Conservation (phyloP, 2,113 vertebrate species). For the Lampris incognitus region DNA sequence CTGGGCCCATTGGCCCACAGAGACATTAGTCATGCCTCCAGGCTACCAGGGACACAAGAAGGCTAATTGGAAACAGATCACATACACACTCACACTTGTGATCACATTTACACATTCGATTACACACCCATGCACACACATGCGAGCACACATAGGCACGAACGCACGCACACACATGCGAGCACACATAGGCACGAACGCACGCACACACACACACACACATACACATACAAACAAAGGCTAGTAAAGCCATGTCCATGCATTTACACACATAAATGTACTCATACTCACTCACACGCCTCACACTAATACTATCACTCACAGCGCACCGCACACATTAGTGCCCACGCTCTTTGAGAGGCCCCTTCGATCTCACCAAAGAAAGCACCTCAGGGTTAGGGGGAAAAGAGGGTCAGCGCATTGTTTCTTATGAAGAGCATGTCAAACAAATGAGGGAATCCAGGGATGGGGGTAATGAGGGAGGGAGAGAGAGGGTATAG, state of each 20-base stretch:
- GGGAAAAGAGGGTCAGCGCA: slow-evolving; percentile 70
- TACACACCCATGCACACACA: slow-evolving; percentile 27
- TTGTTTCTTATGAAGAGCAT: slow-evolving; percentile 76
- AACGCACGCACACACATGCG: background rate
- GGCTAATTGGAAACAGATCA: slow-evolving; percentile 75
- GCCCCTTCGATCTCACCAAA: slow-evolving; percentile 57
- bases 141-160: slow-evolving; percentile 9
- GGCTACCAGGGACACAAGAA: slow-evolving; percentile 67
- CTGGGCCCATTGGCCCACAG: slow-evolving; percentile 47
- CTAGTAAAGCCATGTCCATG: background rate
- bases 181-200: background rate
- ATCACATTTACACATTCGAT: slow-evolving; percentile 61
- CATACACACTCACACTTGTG: slow-evolving; percentile 67
- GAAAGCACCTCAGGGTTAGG: slow-evolving; percentile 74
- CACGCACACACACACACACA: slow-evolving; percentile 36
- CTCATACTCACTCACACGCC: slow-evolving; percentile 67
- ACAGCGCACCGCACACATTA: slow-evolving; percentile 69
- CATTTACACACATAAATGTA: background rate
- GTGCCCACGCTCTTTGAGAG: slow-evolving; percentile 65
- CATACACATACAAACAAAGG: slow-evolving; percentile 34
- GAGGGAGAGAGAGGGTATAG: slow-evolving; percentile 42
- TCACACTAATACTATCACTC: slow-evolving; percentile 60
- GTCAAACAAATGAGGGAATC: slow-evolving; percentile 70
- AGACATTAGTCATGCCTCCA: slow-evolving; percentile 75
- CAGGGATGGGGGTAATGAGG: slow-evolving; percentile 68